phyloP scores from a whole-genome alignment of 35 echinoderm and acorn worm genomes.

The Acanthaster planci region DNA sequence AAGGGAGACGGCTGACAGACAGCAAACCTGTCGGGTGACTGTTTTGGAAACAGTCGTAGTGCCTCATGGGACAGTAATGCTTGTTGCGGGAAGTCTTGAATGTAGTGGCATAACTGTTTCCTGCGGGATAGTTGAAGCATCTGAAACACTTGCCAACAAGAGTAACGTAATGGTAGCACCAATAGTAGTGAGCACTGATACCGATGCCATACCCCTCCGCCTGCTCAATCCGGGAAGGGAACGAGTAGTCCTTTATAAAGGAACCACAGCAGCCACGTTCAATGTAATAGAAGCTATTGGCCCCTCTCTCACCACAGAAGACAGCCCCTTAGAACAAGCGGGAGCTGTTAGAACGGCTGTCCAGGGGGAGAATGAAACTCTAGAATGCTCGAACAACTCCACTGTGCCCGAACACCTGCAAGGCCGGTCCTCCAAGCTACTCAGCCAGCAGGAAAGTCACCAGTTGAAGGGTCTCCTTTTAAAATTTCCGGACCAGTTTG shows the following conservation, averaged over 20 bases:
- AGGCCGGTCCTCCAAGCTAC: neutral
- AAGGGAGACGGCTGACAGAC: too few relatives aligned
- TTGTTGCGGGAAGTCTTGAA: neutral
- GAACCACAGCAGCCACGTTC: neutral
- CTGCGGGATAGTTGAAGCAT: neutral
- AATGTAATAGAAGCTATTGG: neutral
- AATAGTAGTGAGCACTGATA: too few relatives aligned
- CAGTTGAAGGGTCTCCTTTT: neutral
- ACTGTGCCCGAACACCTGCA: neutral
- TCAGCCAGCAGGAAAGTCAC: neutral
- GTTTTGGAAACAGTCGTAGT: neutral
- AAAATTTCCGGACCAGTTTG: conserved; percentile 33
- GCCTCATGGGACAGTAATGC: neutral
- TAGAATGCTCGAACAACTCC: neutral
- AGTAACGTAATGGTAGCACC: too few relatives aligned
- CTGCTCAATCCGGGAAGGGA: neutral
- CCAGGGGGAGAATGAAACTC: neutral
- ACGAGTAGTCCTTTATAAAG: neutral
- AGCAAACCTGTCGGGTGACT: neutral
- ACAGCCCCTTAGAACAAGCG: neutral
- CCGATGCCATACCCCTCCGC: neutral
- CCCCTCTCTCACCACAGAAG: neutral
- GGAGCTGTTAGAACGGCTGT: too few relatives aligned
- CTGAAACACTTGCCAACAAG: neutral
- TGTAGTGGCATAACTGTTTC: neutral